These are phyloP conservation scores for Ellobium chinense DNA, from an alignment of 2,888 invertebrate species.

Conservation along the genomic window DNA sequence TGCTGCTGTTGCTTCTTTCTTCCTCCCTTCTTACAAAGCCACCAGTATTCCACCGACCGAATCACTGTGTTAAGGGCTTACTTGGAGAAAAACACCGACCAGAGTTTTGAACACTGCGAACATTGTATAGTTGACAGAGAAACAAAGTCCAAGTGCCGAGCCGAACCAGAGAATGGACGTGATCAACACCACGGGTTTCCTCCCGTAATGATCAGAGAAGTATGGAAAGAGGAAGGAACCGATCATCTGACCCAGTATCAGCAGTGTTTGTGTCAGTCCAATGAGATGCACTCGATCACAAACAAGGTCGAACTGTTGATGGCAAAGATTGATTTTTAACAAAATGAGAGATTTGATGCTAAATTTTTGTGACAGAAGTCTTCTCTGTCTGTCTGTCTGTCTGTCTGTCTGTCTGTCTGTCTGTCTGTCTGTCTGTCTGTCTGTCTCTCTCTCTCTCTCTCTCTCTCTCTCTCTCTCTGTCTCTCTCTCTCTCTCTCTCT, in stretches of 20 bases:
- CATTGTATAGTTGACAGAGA: constrained; percentile 23
- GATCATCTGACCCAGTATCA: constrained; percentile 61
- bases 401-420: not conserved
- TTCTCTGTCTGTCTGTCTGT: not conserved
- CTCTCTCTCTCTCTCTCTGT: not conserved
- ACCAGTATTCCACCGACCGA: not conserved
- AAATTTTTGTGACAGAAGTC: too few species aligned
- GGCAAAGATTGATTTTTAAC: not conserved
- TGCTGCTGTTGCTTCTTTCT: too few species aligned
- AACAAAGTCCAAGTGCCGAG: not conserved
- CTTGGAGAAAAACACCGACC: constrained; percentile 25
- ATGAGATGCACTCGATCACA: constrained; percentile 60
- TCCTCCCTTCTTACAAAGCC: too few species aligned
- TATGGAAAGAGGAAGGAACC: constrained; percentile 59
- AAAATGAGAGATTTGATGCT: too few species aligned
- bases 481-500: not conserved
- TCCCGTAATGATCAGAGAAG: constrained; percentile 62
- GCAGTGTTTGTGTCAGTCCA: constrained; percentile 63
- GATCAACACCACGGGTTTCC: constrained; percentile 60
- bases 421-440: not conserved
- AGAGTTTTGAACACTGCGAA: constrained; percentile 10
- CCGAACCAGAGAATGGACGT: constrained; percentile 44
- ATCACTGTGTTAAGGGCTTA: not conserved
- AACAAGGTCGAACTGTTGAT: constrained; percentile 58
- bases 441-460: not conserved